Percentiles rank a stretch among this genome's conserved stretches.
Evolutionary conservation across 2,797 vertebrate genomes (phyloP).

Genomic region (Muscicapa striata): DNA sequence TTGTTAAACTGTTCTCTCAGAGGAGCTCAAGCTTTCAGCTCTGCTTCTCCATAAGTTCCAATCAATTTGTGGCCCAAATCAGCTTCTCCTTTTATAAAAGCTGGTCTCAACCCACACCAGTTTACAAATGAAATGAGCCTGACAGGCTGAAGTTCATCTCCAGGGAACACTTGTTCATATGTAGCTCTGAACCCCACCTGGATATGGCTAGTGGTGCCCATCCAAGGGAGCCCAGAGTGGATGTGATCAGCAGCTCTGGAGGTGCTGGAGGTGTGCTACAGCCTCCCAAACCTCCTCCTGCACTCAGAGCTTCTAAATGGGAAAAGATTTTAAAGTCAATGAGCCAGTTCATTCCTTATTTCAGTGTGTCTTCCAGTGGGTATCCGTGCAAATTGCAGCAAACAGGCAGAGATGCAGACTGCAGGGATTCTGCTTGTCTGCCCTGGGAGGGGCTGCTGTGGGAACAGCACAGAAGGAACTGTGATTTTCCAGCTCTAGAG

Average conservation of each 20-base stretch:
- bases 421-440: background rate
- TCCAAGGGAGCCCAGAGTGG: background rate
- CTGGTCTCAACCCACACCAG: background rate
- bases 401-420: background rate
- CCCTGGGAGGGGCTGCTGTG: background rate
- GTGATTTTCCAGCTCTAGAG: background rate
- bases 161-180: background rate
- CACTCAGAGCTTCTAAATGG: background rate
- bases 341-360: constrained; percentile 2
- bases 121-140: background rate
- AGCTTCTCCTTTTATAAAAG: background rate
- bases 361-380: background rate
- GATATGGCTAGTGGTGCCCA: background rate
- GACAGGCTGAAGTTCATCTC: background rate
- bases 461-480: background rate
- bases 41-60: background rate
- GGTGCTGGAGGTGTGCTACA: background rate
- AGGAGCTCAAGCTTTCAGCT: background rate
- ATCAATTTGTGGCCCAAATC: background rate
- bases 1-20: background rate
- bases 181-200: background rate
- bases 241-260: background rate
- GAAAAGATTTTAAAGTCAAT: background rate
- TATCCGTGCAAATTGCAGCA: background rate
- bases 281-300: background rate